Conservation (phyloP, 2,888 invertebrate genomes). For the Macrophya alboannulata region DNA sequence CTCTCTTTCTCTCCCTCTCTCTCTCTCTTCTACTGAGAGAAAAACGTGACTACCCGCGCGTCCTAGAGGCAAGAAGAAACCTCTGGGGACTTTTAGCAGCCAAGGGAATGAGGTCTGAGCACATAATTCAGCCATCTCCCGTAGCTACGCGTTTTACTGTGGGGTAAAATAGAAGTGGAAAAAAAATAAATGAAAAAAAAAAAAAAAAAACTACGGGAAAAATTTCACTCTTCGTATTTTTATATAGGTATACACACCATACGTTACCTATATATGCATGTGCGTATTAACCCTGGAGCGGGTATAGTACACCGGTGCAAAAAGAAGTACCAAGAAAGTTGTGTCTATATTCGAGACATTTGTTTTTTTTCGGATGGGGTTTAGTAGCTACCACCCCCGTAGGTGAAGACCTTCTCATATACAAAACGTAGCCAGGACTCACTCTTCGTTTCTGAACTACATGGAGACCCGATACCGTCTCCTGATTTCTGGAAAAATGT, state of each 20-base stretch:
- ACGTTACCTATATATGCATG: background rate
- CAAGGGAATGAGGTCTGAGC: conserved; percentile 57
- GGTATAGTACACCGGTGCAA: background rate
- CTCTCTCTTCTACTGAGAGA: conserved; percentile 44
- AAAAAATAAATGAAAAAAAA: background rate
- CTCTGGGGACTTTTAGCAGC: conserved; percentile 63
- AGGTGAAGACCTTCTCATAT: background rate
- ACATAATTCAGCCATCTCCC: conserved; percentile 64
- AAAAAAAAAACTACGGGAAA: conserved; percentile 25
- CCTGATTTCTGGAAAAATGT: background rate
- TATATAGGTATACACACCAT: background rate
- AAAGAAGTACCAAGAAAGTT: background rate
- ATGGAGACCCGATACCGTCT: background rate
- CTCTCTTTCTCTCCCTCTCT: background rate
- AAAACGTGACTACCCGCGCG: conserved; percentile 65
- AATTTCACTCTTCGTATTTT: conserved; percentile 23
- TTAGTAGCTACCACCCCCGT: background rate
- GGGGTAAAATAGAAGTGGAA: conserved; percentile 43
- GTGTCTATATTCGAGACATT: background rate
- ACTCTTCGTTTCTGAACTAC: background rate
- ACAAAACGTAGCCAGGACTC: background rate
- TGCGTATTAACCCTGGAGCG: background rate
- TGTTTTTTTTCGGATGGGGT: background rate
- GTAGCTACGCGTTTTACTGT: conserved; percentile 33
- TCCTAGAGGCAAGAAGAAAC: conserved; percentile 58